These are phyloP conservation scores for Ophion slaviceki DNA, from an alignment of 2,888 invertebrate species.

Conservation along the genomic window DNA sequence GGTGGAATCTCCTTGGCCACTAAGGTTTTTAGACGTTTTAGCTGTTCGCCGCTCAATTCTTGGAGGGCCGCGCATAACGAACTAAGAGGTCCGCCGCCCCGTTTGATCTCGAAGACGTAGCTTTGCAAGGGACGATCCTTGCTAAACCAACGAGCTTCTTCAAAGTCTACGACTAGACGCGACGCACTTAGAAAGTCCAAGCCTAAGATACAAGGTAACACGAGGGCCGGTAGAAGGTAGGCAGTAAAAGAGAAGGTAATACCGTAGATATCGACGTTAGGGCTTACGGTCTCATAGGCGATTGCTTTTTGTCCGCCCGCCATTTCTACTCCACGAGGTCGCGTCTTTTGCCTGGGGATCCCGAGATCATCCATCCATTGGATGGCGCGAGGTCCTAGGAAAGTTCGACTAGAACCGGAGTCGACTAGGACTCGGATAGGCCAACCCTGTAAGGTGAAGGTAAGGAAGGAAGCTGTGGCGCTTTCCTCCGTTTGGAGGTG, in stretches of 20 bases:
- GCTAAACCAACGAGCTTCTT: too few relatives aligned
- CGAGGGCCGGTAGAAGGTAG: not conserved
- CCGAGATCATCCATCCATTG: not conserved
- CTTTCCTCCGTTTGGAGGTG: not conserved
- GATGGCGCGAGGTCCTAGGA: not conserved
- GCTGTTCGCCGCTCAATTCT: not conserved
- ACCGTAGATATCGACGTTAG: not conserved
- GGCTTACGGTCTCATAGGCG: not conserved
- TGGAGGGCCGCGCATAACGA: not conserved
- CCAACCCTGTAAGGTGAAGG: not conserved
- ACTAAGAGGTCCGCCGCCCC: too few relatives aligned
- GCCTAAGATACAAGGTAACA: not conserved
- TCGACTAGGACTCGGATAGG: not conserved
- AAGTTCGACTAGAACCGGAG: slow-evolving; percentile 31
- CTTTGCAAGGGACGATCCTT: too few relatives aligned
- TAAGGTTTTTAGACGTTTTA: not conserved
- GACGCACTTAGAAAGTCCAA: too few relatives aligned
- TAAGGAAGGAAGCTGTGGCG: slow-evolving; percentile 7
- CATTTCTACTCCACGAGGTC: slow-evolving; percentile 12
- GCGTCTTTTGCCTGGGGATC: not conserved
- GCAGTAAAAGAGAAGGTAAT: not conserved
- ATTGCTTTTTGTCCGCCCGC: slow-evolving; percentile 3
- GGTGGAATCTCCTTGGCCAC: not conserved
- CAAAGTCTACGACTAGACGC: too few relatives aligned
- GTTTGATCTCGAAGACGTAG: too few relatives aligned